These are phyloP conservation scores for Alentia gelatinosa DNA, from an alignment of 2,888 invertebrate genomes.

Conservation along the genomic window DNA sequence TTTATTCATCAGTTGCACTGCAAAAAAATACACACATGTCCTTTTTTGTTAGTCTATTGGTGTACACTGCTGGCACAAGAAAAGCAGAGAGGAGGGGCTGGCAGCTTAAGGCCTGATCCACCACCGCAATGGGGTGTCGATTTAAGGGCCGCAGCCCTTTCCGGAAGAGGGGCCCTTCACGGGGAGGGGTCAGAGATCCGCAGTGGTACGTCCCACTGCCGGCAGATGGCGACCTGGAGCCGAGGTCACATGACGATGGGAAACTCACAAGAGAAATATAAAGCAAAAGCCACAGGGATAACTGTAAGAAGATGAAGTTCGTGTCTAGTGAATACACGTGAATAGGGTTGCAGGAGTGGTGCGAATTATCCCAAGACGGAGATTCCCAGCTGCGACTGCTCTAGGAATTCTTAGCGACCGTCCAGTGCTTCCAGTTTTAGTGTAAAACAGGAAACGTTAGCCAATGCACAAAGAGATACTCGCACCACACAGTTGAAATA, in stretches of 20 bases:
- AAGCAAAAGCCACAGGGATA: neutral
- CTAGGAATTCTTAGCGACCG: neutral
- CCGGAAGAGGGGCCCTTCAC: too few species aligned
- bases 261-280: too few species aligned
- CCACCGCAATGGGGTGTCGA: too few species aligned
- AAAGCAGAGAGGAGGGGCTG: neutral
- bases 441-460: neutral
- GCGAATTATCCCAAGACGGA: neutral
- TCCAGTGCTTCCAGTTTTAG: neutral
- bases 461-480: neutral
- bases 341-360: neutral
- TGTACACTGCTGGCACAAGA: constrained; percentile 15
- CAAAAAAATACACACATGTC: neutral
- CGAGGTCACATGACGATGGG: too few species aligned
- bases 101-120: neutral
- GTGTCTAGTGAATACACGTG: neutral
- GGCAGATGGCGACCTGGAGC: too few species aligned
- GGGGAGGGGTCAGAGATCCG: too few species aligned
- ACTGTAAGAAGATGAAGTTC: neutral
- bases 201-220: too few species aligned
- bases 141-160: too few species aligned
- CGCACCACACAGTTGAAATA: too few species aligned
- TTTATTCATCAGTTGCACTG: constrained; percentile 32
- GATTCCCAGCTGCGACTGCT: neutral
- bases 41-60: neutral